Percentiles rank a stretch among this genome's conserved stretches.
phyloP scores from a whole-genome alignment of 2,888 invertebrate genomes.

The Gastracanthus pulcherrimus region DNA sequence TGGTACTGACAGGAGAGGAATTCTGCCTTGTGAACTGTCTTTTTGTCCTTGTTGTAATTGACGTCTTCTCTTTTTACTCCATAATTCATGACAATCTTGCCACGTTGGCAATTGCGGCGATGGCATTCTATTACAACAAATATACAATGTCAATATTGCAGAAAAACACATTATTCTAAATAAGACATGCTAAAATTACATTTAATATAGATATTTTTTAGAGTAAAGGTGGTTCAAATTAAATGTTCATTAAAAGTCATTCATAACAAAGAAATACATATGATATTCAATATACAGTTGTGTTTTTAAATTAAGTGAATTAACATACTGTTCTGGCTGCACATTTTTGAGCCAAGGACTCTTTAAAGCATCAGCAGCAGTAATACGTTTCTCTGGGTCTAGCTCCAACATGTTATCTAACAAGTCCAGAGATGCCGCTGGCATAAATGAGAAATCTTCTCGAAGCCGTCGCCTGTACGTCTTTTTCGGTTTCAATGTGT shows the following conservation, averaged over 20 bases:
- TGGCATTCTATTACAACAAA: constrained; percentile 83
- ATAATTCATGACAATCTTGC: constrained; percentile 99
- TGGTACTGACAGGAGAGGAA: constrained; percentile 71
- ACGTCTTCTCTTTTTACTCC: constrained; percentile 96
- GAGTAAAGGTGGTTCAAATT: no score
- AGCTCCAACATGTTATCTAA: constrained; percentile 97
- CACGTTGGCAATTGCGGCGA: constrained; percentile 93
- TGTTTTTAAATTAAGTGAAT: constrained; percentile 32
- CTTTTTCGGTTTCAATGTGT: constrained; percentile 94
- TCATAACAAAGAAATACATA: not conserved
- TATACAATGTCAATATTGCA: not conserved
- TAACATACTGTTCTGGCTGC: constrained; percentile 91
- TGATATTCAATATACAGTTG: not conserved
- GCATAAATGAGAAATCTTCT: constrained; percentile 97
- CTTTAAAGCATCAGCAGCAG: constrained; percentile 95
- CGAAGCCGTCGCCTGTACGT: constrained; percentile 92
- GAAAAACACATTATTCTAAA: constrained; percentile 14
- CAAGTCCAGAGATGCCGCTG: constrained; percentile 90
- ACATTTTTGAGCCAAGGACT: constrained; percentile 95
- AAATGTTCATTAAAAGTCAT: not conserved
- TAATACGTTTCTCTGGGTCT: constrained; percentile 95
- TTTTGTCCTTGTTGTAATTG: constrained; percentile 87
- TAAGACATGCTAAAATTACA: not conserved
- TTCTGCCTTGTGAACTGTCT: constrained; percentile 75
- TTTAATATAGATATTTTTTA: not conserved